phyloP scores from a whole-genome alignment of 2,797 vertebrate genomes.

The Falco rusticolus region DNA sequence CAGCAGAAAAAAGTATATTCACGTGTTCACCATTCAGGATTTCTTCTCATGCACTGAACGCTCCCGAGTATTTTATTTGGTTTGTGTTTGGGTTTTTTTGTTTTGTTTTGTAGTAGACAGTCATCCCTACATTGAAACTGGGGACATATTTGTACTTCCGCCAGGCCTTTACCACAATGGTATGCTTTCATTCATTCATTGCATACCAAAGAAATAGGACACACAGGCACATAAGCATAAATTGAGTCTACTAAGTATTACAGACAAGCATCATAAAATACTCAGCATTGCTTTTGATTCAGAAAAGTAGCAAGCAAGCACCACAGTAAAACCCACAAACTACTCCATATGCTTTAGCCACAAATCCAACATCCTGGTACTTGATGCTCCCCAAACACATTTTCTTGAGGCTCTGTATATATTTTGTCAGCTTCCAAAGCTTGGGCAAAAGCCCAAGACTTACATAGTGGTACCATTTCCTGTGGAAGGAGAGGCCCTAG shows the following conservation, averaged over 20 bases:
- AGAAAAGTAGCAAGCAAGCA: neutral
- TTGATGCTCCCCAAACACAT: neutral
- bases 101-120: neutral
- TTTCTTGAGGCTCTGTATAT: neutral
- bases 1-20: neutral
- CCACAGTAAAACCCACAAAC: neutral
- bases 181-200: neutral
- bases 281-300: neutral
- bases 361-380: neutral
- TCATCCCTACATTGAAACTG: neutral
- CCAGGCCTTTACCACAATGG: neutral
- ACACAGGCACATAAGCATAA: neutral
- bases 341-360: neutral
- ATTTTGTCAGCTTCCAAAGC: neutral
- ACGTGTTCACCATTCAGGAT: neutral
- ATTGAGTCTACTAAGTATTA: neutral
- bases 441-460: neutral
- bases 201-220: neutral
- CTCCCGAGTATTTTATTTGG: neutral
- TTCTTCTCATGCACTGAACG: neutral
- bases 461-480: neutral
- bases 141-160: neutral
- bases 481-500: neutral
- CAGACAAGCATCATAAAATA: neutral
- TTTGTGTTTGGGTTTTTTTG: neutral